These are phyloP conservation scores for Spongia lamella DNA, from an alignment of 37 sponge, comb jelly and placozoan genomes.

Conservation along the genomic window DNA sequence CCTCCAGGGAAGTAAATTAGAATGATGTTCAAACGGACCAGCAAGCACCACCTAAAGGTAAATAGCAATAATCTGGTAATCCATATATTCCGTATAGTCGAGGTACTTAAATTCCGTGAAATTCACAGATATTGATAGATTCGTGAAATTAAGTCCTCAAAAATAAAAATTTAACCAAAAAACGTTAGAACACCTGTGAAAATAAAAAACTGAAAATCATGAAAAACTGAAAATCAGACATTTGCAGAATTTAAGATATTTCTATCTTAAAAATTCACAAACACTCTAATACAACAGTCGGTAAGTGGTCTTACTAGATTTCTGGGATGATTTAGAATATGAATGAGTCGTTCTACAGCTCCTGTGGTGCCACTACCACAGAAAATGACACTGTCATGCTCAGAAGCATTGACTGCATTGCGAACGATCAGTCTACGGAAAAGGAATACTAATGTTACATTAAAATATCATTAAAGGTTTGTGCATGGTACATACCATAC, in stretches of 20 bases:
- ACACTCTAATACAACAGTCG: too few species aligned
- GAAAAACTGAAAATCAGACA: too few species aligned
- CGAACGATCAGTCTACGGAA: constrained; percentile 58
- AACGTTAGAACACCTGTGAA: too few species aligned
- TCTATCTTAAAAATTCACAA: too few species aligned
- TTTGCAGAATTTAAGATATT: too few species aligned
- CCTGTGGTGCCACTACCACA: constrained; percentile 87
- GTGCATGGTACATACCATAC: neutral
- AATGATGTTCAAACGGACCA: constrained; percentile 91
- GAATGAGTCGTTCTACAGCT: constrained; percentile 77
- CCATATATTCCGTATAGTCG: too few species aligned
- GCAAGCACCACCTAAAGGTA: constrained; percentile 68
- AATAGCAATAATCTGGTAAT: too few species aligned
- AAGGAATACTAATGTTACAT: neutral
- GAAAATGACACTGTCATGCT: constrained; percentile 85
- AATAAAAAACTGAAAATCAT: too few species aligned
- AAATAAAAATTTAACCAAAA: too few species aligned
- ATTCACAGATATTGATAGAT: too few species aligned
- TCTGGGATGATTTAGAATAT: constrained; percentile 42
- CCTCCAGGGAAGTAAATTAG: constrained; percentile 86
- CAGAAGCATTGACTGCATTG: constrained; percentile 85
- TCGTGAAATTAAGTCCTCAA: too few species aligned
- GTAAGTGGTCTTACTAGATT: neutral
- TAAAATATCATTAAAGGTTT: neutral
- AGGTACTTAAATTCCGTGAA: too few species aligned